A percentile compares a stretch with the other conserved stretches of the same genome.
phyloP scores from a whole-genome alignment of 2,888 invertebrate species.

The Platyscelio sp. region DNA sequence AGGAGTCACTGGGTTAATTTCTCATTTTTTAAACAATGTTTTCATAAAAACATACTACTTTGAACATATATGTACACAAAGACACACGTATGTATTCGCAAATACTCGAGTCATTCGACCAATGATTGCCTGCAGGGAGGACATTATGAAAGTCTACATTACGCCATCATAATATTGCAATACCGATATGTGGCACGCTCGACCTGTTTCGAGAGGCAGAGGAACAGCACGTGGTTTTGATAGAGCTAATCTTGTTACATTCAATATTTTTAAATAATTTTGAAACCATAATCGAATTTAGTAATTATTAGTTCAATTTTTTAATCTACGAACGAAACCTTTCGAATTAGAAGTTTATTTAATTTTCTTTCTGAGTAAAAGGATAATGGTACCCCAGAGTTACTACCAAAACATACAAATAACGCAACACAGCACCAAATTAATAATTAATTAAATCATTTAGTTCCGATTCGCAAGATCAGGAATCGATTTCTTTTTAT shows the following conservation, averaged over 20 bases:
- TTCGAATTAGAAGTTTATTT: too few species aligned
- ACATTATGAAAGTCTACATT: conserved; percentile 79
- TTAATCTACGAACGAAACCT: too few species aligned
- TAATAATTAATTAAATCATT: not conserved
- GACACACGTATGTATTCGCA: conserved; percentile 39
- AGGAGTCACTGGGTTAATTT: not conserved
- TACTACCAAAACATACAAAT: too few species aligned
- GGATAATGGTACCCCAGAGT: too few species aligned
- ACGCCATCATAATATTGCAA: conserved; percentile 77
- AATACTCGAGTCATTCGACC: conserved; percentile 50
- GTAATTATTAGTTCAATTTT: too few species aligned
- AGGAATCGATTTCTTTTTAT: conserved; percentile 23
- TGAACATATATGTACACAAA: conserved; percentile 22
- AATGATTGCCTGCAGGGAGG: conserved; percentile 69
- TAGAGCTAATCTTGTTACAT: conserved; percentile 46
- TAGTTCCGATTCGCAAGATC: not conserved
- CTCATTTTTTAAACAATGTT: conserved; percentile 30
- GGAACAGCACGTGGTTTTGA: conserved; percentile 69
- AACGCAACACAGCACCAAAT: not conserved
- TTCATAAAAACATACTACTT: conserved; percentile 21
- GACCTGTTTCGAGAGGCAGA: conserved; percentile 72
- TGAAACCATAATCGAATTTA: too few species aligned
- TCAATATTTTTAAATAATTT: conserved; percentile 16
- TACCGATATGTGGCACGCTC: conserved; percentile 72
- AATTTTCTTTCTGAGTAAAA: too few species aligned